Evolutionary conservation across 2,113 vertebrate genomes (phyloP), one percentile per base, ranked within the genome.

Genomic region (Steatornis caripensis): DNA sequence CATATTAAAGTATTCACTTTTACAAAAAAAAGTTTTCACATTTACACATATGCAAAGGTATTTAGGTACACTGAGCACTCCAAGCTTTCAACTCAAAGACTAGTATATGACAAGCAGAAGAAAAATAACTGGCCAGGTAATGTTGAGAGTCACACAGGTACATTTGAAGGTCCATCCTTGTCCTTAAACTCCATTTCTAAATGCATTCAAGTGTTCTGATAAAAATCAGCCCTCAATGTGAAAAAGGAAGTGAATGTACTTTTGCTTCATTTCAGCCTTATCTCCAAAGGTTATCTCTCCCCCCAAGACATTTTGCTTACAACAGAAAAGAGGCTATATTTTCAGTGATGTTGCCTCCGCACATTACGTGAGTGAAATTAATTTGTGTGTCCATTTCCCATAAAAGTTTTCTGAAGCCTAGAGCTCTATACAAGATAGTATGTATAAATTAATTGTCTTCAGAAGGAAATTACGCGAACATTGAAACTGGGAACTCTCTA

Each of bases 271-370:
- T 97, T 94, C 85, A 97, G 64, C 58, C 70, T 96, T 98, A 98
- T 98, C 97, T 96, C 87, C 0, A 7, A 98, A 98, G 94, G 97
- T 97, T 94, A 98, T 97, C 94, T 97, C 92, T 95, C 75, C 71
- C 92, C 87, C 15, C 85, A 97, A 94, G 70, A 62, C 58, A 77
- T 91, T 97, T 96, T 97, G 49, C 69, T 95, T 95, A 89, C 87
- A 94, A 85, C 64, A 94, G 84, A 89, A 96, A 93, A 95, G 30
- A 91, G 70, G 65, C 24, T 26, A 5, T 43, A 93, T 90, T 95
- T 92, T 97, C 92, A 83, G 92, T 82, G 75, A 93, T 92, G 62
- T 36, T 95, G 66, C 69, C 79, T 97, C 69, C 86, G 92, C 90
- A 96, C 93, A 96, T 86, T 91, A 62, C 12, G 36, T 86, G 62